These are phyloP conservation scores for Ornithorhynchus anatinus DNA, from an alignment of 2,113 vertebrate genomes.

Conservation along the genomic window DNA sequence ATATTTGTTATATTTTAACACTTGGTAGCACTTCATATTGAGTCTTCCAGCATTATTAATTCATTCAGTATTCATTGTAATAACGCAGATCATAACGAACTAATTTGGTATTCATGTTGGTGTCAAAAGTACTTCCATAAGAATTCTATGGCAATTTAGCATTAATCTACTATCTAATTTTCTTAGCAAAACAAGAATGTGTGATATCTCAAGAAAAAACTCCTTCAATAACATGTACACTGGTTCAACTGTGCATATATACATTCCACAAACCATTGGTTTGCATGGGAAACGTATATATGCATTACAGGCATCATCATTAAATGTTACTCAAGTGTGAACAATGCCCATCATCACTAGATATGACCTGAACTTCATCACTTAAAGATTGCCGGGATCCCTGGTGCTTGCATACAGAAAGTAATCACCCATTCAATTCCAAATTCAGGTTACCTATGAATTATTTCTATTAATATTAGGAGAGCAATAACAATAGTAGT, in stretches of 20 bases:
- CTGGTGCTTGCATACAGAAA: neutral
- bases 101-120: slow-evolving; percentile 61
- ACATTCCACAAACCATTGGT: slow-evolving; percentile 4
- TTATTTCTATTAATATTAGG: too few species aligned
- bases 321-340: too few species aligned
- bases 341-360: too few species aligned
- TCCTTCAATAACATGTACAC: slow-evolving; percentile 41
- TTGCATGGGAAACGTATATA: slow-evolving; percentile 1
- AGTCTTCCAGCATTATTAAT: slow-evolving; percentile 66
- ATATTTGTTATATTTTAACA: slow-evolving; percentile 37
- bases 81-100: slow-evolving; percentile 69
- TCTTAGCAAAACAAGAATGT: slow-evolving; percentile 41
- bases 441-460: too few species aligned
- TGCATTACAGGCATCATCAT: too few species aligned
- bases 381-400: neutral
- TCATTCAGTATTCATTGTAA: slow-evolving; percentile 67
- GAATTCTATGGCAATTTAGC: slow-evolving; percentile 62
- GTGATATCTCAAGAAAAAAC: slow-evolving; percentile 27
- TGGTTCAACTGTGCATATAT: neutral
- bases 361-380: neutral
- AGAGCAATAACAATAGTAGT: too few species aligned
- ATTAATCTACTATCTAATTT: slow-evolving; percentile 71
- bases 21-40: slow-evolving; percentile 61
- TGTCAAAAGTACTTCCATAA: slow-evolving; percentile 54
- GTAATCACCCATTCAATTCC: neutral